A percentile compares a stretch with the other conserved stretches of the same genome.
Conservation (phyloP, 2,888 invertebrate species). For the Iselma pallidipennis region DNA sequence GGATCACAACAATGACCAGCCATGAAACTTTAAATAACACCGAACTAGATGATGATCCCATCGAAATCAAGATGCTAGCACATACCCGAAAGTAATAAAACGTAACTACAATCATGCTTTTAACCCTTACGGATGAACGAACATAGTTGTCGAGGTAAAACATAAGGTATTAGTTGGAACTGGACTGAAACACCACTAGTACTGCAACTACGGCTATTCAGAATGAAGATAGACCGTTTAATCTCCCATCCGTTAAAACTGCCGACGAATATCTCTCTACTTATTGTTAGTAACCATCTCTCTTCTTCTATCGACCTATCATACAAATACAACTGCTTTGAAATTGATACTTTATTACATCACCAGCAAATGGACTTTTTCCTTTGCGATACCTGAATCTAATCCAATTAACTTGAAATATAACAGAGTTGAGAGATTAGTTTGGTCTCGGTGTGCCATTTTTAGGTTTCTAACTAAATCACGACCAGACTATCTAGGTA, state of each 20-base stretch:
- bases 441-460: background rate
- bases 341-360: slow-evolving; percentile 11
- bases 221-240: slow-evolving; percentile 19
- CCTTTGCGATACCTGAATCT: background rate
- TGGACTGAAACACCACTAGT: slow-evolving; percentile 10
- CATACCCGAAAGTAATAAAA: slow-evolving; percentile 27
- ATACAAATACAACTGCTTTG: slow-evolving; percentile 7
- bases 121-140: slow-evolving; percentile 28
- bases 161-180: slow-evolving; percentile 9
- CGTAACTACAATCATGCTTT: slow-evolving; percentile 29
- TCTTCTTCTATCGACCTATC: background rate
- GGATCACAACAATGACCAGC: background rate
- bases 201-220: background rate
- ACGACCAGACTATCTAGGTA: background rate
- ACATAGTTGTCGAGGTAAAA: slow-evolving; percentile 9
- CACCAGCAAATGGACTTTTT: background rate
- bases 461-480: background rate
- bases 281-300: background rate
- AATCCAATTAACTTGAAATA: slow-evolving; percentile 7
- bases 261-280: slow-evolving; percentile 5
- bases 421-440: background rate
- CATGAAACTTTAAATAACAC: slow-evolving; percentile 19
- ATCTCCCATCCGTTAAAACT: slow-evolving; percentile 23
- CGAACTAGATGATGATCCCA: background rate
- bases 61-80: slow-evolving; percentile 16